phyloP scores from a whole-genome alignment of 2,888 invertebrate genomes.

The Agonopterix arenella region DNA sequence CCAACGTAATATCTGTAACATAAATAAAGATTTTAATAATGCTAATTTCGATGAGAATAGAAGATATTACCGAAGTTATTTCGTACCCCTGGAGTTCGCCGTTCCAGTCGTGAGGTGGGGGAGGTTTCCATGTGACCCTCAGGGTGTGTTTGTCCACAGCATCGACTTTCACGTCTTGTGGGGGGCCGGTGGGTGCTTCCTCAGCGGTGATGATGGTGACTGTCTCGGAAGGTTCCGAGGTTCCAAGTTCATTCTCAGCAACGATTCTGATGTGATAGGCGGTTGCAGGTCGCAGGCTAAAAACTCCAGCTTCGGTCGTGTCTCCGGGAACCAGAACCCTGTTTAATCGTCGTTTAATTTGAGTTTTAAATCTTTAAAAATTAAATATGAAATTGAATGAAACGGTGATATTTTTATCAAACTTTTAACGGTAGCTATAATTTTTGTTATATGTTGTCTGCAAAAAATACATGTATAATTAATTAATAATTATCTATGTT shows the following conservation, averaged over 20 bases:
- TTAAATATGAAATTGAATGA: too few relatives aligned
- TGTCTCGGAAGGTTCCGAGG: conserved; percentile 94
- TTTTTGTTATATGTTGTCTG: too few relatives aligned
- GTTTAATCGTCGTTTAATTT: conserved; percentile 4
- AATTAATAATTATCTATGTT: too few relatives aligned
- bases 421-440: too few relatives aligned
- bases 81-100: conserved; percentile 84
- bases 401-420: too few relatives aligned
- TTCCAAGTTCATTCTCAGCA: conserved; percentile 95
- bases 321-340: conserved; percentile 92
- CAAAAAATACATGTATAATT: too few relatives aligned
- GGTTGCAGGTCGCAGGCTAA: conserved; percentile 92
- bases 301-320: conserved; percentile 92
- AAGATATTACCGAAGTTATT: too few relatives aligned
- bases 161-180: conserved; percentile 89
- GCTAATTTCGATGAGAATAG: background rate
- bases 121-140: conserved; percentile 94
- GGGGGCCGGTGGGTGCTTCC: conserved; percentile 91
- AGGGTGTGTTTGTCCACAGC: conserved; percentile 92
- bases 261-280: conserved; percentile 95
- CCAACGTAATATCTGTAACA: conserved; percentile 91
- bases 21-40: background rate
- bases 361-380: too few relatives aligned
- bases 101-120: conserved; percentile 92
- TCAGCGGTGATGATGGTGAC: conserved; percentile 97